phyloP scores from a whole-genome alignment of 2,113 vertebrate genomes.

The Microcebus tavaratra region DNA sequence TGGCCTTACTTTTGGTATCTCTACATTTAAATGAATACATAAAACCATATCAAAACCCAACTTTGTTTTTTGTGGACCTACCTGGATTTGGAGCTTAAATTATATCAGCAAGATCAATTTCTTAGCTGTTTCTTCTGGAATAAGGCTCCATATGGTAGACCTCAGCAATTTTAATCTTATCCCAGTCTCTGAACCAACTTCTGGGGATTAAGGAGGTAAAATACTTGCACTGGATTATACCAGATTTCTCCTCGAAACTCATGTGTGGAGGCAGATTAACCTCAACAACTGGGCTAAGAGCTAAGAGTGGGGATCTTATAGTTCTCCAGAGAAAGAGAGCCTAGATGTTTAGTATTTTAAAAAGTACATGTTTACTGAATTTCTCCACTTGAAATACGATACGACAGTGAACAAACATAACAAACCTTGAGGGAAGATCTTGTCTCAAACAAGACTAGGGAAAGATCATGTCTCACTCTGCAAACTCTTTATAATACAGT shows the following conservation, averaged over 20 bases:
- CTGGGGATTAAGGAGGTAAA: neutral
- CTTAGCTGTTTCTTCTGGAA: neutral
- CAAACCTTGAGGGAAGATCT: neutral
- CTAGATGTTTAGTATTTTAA: neutral
- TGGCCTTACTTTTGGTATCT: neutral
- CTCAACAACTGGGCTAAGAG: neutral
- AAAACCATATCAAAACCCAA: neutral
- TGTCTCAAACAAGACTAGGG: neutral
- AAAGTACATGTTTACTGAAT: neutral
- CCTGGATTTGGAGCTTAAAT: conserved; percentile 10
- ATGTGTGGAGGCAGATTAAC: neutral
- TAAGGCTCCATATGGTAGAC: neutral
- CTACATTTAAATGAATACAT: neutral
- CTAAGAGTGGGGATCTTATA: neutral
- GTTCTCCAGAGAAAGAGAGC: neutral
- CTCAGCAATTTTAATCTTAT: neutral
- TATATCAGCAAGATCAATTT: neutral
- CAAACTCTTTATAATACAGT: neutral
- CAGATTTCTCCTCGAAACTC: neutral
- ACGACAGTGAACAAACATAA: neutral
- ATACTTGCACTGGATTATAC: neutral
- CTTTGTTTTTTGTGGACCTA: neutral
- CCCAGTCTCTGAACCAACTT: neutral
- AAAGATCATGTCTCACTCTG: neutral
- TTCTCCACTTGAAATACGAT: neutral